Base-by-base conservation (phyloP, 2,797 vertebrate species). In the Amazona ochrocephala region DNA sequence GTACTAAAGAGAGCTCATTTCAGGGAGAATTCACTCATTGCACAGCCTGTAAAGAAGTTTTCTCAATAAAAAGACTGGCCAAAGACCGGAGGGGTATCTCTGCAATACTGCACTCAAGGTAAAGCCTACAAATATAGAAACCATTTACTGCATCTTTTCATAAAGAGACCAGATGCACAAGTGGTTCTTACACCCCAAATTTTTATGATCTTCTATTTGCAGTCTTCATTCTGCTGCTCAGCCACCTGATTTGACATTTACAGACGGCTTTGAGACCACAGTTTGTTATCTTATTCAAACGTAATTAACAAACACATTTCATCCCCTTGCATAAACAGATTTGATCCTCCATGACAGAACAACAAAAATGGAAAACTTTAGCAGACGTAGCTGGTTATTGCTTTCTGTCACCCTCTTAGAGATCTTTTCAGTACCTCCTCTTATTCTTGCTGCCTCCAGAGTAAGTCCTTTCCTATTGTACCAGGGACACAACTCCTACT, bases 221-320 rank as follows among this genome's bases (percentile, higher is more conserved):
- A 26, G 54, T 77, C 86, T 71, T 89, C 50, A 68, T 80, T 94
- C 81, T 91, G 81, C 90, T 94, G 72, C 75, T 95, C 81, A 78
- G 86, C 94, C 93, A 95, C 92, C 92, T 95, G 91, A 78, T 75
- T 93, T 95, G 94, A 74, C 84, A 85, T 83, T 93, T 96, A 93
- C 94, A 96, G 92, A 96, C 95, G 93, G 94, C 75, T 96, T 87
- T 92, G 86, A 89, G 84, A 95, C 95, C 92, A 94, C 81, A 93
- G 90, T 96, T 96, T 95, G 90, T 92, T 97, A 93, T 93, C 91
- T 92, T 90, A 95, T 44, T 96, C 58, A 87, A 90, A 95, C 50
- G 61, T 94, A 96, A 96, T 94, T 96, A 96, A 95, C 89, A 94
- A 93, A 96, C 86, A 94, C 62, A 72, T 94, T 90, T 92, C 71